Conservation (phyloP, 2,113 vertebrate genomes). For the Platysteira castanea region DNA sequence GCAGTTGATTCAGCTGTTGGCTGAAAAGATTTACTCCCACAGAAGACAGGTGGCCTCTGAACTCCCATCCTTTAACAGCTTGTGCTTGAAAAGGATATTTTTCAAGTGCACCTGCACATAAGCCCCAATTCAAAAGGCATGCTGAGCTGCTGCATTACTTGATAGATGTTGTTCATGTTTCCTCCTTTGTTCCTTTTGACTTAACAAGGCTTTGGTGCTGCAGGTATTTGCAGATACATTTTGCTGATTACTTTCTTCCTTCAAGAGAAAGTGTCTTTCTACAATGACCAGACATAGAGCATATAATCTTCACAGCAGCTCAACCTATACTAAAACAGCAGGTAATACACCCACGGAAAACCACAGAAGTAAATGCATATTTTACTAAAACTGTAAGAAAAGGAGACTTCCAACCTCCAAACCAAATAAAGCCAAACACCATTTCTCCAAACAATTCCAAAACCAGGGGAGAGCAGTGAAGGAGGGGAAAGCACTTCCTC, state of each 20-base stretch:
- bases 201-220: not conserved
- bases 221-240: not conserved
- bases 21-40: not conserved
- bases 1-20: not conserved
- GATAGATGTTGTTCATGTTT: not conserved
- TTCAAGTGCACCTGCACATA: not conserved
- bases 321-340: not conserved
- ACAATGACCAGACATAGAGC: not conserved
- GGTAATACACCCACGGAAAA: not conserved
- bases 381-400: not conserved
- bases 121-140: not conserved
- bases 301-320: not conserved
- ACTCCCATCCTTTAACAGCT: not conserved
- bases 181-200: not conserved
- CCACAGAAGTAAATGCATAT: not conserved
- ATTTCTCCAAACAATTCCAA: not conserved
- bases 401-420: not conserved
- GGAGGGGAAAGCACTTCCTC: not conserved
- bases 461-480: not conserved
- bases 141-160: not conserved
- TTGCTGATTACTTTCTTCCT: not conserved
- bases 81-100: not conserved
- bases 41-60: not conserved
- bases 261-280: not conserved
- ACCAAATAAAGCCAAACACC: not conserved